Base-by-base conservation (phyloP, 2,113 vertebrate species). In the Alaudala cheleensis region DNA sequence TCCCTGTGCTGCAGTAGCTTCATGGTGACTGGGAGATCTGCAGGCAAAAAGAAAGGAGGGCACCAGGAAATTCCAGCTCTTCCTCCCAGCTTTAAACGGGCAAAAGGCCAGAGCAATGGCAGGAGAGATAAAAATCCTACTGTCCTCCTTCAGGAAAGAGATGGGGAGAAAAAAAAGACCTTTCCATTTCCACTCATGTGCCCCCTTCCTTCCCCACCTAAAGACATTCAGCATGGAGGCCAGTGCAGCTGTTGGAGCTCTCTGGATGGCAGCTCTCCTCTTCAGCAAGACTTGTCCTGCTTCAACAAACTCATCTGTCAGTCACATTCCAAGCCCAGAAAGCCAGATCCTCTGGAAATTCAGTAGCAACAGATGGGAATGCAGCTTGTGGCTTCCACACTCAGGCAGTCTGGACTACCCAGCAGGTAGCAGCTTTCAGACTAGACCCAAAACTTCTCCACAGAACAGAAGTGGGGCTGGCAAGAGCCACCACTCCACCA, bases 391-490 rank as follows among this genome's bases (percentile, higher is more conserved):
- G 67, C 50, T 91, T 92, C 82, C 81, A 94, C 66, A 58, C 87
- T 83, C 70, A 54, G 86, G 83, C 56, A 94, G n/a, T 44, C 66
- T 81, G 69, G 39, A 79, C 80, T 86, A 70, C 56, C 73, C 28
- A 34, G 77, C 71, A 88, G 82, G 91, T 17, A 72, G 95, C 91
- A 91, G 93, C 91, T 95, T 91, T 90, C 70, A 96, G 76, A 93
- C 51, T 4, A 3, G 81, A 86, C 60, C 89, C 81, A 81, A 76
- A 82, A 82, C 78, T 84, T 74, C 58, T 88, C 89, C 93, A 90
- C 49, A 89, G 96, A 94, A 58, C 79, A 83, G 61, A 50, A 88
- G 45, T 9, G 26, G 69, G 60, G 60, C 34, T 72, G 66, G 86
- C 76, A 81, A 94, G 67, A 90, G 58, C 64, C 67, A 66, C 50